Conservation (phyloP, 2,113 vertebrate genomes). For the Tragelaphus imberbis region DNA sequence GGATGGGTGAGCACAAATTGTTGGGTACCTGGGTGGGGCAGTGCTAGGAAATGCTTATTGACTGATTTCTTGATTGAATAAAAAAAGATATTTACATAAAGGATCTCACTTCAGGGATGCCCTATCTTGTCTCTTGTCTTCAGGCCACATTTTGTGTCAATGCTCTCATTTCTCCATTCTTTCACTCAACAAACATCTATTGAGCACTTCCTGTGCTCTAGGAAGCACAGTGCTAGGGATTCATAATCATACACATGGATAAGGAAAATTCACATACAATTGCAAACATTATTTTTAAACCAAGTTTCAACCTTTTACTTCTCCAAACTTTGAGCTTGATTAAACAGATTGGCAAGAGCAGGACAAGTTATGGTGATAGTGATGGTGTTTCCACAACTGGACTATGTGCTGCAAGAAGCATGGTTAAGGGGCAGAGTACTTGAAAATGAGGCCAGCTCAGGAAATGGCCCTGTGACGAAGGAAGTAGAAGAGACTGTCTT, state of each 20-base stretch:
- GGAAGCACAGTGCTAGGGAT: background rate
- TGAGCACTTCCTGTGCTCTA: slow-evolving; percentile 5
- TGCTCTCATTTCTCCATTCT: background rate
- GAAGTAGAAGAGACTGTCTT: background rate
- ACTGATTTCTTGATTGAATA: background rate
- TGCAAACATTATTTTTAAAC: background rate
- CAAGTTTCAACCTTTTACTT: background rate
- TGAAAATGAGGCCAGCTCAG: background rate
- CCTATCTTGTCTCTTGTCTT: background rate
- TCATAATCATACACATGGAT: background rate
- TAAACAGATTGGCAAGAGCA: background rate
- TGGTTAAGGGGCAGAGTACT: background rate
- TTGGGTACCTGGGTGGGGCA: background rate
- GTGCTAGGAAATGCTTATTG: background rate
- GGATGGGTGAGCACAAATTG: background rate
- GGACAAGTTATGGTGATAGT: background rate
- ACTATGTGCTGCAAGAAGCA: background rate
- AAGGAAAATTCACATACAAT: background rate
- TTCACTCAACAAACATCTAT: background rate
- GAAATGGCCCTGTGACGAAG: background rate
- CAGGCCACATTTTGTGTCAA: background rate
- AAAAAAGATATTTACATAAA: slow-evolving; percentile 1
- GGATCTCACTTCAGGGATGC: background rate
- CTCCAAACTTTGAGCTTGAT: slow-evolving; percentile 1
- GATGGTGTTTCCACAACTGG: background rate